phyloP scores from a whole-genome alignment of 2,888 invertebrate genomes.

The Tetragonisca angustula region DNA sequence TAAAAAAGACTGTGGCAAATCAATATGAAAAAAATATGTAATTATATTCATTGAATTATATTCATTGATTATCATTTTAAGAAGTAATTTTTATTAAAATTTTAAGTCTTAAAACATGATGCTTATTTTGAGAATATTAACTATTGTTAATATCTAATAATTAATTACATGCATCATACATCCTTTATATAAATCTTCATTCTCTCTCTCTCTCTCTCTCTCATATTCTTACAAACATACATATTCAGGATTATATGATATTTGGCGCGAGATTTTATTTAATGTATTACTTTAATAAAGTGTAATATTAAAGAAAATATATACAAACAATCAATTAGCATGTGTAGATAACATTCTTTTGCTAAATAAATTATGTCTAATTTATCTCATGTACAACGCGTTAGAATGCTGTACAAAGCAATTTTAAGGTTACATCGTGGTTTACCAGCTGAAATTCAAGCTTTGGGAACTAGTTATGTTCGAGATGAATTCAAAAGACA shows the following conservation, averaged over 20 bases:
- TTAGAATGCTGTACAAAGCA: conserved; percentile 91
- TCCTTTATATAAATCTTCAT: background rate
- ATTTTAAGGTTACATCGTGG: conserved; percentile 92
- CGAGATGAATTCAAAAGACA: conserved; percentile 94
- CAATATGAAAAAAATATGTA: background rate
- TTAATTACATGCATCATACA: background rate
- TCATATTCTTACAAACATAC: background rate
- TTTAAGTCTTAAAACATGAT: background rate
- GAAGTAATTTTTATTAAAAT: background rate
- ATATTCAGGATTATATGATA: background rate
- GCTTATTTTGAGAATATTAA: background rate
- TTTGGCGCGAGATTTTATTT: conserved; percentile 26
- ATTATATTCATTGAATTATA: background rate
- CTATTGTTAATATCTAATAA: background rate
- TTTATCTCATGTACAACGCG: conserved; percentile 87
- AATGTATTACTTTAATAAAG: background rate
- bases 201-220: background rate
- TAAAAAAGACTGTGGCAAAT: background rate
- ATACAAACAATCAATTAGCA: background rate
- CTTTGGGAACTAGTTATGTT: conserved; percentile 91
- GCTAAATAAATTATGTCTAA: conserved; percentile 69
- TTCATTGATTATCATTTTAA: background rate
- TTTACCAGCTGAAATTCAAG: conserved; percentile 89
- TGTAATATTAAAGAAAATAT: background rate
- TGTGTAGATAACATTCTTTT: background rate